Conservation (phyloP, 2,797 vertebrate genomes). For the Tachyglossus aculeatus region DNA sequence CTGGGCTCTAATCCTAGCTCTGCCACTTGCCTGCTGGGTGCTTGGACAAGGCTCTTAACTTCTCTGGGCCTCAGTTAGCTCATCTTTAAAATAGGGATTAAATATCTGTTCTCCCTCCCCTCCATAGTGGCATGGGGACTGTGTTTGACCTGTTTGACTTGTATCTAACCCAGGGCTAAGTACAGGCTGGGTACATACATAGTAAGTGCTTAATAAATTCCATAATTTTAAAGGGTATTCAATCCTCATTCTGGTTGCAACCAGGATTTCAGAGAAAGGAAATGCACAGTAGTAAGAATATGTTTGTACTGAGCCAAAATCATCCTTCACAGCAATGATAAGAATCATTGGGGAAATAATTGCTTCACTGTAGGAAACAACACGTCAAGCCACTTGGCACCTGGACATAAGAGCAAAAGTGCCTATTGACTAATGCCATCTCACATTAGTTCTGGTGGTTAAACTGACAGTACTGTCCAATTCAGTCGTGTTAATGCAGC, state of each 20-base stretch:
- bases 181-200: too few species aligned
- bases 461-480: constrained; percentile 2
- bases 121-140: too few species aligned
- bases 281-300: background rate
- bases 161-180: too few species aligned
- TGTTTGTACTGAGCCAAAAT: background rate
- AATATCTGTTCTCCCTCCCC: too few species aligned
- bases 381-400: background rate
- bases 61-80: too few species aligned
- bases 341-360: constrained; percentile 15
- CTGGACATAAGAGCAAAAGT: constrained; percentile 1
- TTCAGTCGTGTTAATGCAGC: background rate
- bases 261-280: background rate
- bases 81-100: too few species aligned
- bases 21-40: too few species aligned
- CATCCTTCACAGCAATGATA: background rate
- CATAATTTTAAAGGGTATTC: background rate
- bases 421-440: constrained; percentile 11
- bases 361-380: background rate
- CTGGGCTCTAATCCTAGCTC: too few species aligned
- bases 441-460: constrained; percentile 19
- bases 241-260: background rate
- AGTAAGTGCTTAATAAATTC: constrained; percentile 19
- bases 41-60: too few species aligned
- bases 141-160: too few species aligned